These are phyloP conservation scores for Chelonus insularis DNA, from an alignment of 1,140 invertebrate species.

Conservation along the genomic window DNA sequence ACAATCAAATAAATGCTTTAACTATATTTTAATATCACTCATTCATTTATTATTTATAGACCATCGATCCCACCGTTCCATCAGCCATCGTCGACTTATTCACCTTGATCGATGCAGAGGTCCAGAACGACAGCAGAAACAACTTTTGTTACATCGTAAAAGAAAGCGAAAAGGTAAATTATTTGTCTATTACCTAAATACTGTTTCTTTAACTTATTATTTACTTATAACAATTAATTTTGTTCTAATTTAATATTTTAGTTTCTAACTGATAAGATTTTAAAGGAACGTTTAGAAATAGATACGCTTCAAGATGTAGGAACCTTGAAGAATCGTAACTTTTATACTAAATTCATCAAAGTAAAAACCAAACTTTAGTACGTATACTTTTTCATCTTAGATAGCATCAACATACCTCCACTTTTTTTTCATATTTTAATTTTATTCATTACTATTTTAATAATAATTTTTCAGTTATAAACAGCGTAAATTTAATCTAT, in stretches of 20 bases:
- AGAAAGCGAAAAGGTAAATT: constrained; percentile 70
- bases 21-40: constrained; percentile 15
- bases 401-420: constrained; percentile 17
- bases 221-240: constrained; percentile 29
- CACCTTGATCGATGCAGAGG: constrained; percentile 79
- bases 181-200: constrained; percentile 20
- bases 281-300: constrained; percentile 92
- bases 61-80: constrained; percentile 73
- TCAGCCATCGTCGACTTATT: constrained; percentile 79
- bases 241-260: constrained; percentile 49
- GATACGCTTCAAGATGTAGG: constrained; percentile 90
- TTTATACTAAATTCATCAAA: constrained; percentile 96
- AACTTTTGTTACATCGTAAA: constrained; percentile 78
- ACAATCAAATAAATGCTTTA: neutral
- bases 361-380: constrained; percentile 97
- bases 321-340: constrained; percentile 89
- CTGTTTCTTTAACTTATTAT: constrained; percentile 18
- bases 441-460: no score
- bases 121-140: constrained; percentile 68
- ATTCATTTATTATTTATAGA: constrained; percentile 54
- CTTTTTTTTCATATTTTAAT: constrained; percentile 8
- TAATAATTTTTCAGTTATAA: constrained; percentile 93
- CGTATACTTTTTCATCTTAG: constrained; percentile 60
- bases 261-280: constrained; percentile 79
- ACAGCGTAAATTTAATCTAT: constrained; percentile 98